Base-by-base conservation (phyloP, 2,888 invertebrate genomes). In the Ormyrus nitidulus region DNA sequence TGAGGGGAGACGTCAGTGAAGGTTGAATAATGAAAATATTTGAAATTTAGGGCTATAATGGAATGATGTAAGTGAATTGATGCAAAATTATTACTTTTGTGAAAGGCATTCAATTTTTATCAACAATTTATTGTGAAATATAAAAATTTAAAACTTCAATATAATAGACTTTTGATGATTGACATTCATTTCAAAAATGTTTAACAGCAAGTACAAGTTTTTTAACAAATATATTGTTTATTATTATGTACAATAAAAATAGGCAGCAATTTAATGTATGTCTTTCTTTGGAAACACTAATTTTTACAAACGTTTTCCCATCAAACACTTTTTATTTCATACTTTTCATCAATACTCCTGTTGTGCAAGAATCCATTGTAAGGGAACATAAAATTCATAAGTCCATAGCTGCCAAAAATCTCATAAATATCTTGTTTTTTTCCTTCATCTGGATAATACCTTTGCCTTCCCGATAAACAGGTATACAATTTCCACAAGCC, bases 391-490 rank as follows among this genome's bases (percentile, higher is more conserved):
- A 88, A 62, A 74, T 89, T 89, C 7, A 80, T 83, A 7, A 88
- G 74, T 48, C 88, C 87, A 48, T 88, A 87, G 75, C 84, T 87
- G 10, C 89, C 88, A 78, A 89, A 89, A 44, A 89, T 85, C 34
- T 88, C 87, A 48, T 77, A 80, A 1, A 86, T 34, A 74, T 81
- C 82, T 65, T 85, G 83, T 79, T 83, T 82, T 13, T 76, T 85
- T 19, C 82, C 77, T 5, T 82, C 64, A 69, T 86, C 77, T 9
- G 85, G 86, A 77, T 83, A 85, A 46, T 88, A 88, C 46, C 82
- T 80, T 69, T 89, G 88, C 72, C 83, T 86, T 6, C 87, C 88
- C 0, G 81, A 75, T 9, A 85, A 68, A 66, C 87, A 88, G 58
- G 83, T 76, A 53, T 84, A 85, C 9, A 89, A 72, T 71, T 88